Conservation (phyloP, 2,888 invertebrate genomes). For the Brachyptera risi region DNA sequence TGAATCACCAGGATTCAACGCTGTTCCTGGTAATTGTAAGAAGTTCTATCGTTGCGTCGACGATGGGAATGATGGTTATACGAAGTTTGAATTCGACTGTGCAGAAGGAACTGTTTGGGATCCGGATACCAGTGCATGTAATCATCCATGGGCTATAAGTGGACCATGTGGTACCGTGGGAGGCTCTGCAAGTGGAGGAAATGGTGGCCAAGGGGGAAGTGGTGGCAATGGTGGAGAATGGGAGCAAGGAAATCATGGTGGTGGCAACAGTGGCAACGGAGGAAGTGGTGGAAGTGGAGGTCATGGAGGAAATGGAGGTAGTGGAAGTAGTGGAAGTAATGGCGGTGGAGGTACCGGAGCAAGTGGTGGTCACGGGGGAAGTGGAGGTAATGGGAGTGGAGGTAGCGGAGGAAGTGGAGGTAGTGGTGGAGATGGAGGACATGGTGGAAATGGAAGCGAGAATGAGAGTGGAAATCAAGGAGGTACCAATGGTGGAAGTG, state of each 20-base stretch:
- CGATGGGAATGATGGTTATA: constrained; percentile 55
- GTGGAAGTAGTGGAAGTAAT: constrained; percentile 26
- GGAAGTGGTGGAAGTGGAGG: constrained; percentile 32
- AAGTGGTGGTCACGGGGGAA: constrained; percentile 31
- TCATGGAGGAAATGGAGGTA: constrained; percentile 21
- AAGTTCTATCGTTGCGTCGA: constrained; percentile 66
- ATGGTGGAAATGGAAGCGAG: background rate
- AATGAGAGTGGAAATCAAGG: too few relatives aligned
- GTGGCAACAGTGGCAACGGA: constrained; percentile 23
- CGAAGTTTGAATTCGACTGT: constrained; percentile 66
- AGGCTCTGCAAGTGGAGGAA: constrained; percentile 19
- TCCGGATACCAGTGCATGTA: constrained; percentile 61
- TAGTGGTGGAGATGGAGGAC: constrained; percentile 31
- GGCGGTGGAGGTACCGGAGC: constrained; percentile 28
- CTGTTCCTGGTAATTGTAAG: constrained; percentile 55
- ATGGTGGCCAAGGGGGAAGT: constrained; percentile 16
- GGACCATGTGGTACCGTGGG: constrained; percentile 35
- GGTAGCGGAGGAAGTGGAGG: constrained; percentile 26
- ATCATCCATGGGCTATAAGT: constrained; percentile 60
- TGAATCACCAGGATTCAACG: constrained; percentile 58
- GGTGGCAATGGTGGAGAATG: constrained; percentile 16
- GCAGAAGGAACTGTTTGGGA: constrained; percentile 77
- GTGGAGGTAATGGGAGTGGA: constrained; percentile 23
- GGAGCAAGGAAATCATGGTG: constrained; percentile 32
- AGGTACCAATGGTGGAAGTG: constrained; percentile 23